phyloP scores from a whole-genome alignment of 2,113 vertebrate species.

The Tenebrosternarchus preto region DNA sequence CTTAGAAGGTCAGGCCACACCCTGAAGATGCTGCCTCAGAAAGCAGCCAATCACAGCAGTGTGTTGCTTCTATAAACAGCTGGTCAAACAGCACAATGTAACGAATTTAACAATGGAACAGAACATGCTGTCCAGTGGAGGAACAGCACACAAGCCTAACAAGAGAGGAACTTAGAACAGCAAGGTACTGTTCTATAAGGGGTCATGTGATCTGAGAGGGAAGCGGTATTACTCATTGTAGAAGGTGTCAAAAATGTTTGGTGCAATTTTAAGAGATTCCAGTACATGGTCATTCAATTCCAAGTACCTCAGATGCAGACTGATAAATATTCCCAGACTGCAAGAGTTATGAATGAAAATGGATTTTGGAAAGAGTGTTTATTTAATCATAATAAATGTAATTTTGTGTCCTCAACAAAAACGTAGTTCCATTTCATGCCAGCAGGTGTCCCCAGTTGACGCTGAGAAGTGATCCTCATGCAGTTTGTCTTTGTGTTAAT shows the following conservation, averaged over 20 bases:
- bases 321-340: no score
- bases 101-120: no score
- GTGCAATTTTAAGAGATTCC: no score
- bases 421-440: conserved; percentile 9
- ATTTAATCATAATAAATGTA: not conserved
- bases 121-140: no score
- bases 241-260: no score
- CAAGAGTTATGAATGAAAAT: no score
- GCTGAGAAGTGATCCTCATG: not conserved
- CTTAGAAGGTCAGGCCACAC: not conserved
- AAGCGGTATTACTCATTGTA: no score
- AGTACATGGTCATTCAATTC: no score
- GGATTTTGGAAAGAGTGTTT: no score
- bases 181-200: not conserved
- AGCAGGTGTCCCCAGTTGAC: conserved; percentile 21
- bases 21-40: not conserved
- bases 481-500: not conserved
- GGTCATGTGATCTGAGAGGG: not conserved
- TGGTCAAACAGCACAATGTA: no score
- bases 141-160: no score
- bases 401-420: not conserved
- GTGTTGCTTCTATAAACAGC: not conserved
- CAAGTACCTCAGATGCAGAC: no score
- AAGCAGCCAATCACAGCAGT: not conserved
- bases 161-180: not conserved